phyloP scores from a whole-genome alignment of 2,113 vertebrate species.

The Limnothrissa miodon region DNA sequence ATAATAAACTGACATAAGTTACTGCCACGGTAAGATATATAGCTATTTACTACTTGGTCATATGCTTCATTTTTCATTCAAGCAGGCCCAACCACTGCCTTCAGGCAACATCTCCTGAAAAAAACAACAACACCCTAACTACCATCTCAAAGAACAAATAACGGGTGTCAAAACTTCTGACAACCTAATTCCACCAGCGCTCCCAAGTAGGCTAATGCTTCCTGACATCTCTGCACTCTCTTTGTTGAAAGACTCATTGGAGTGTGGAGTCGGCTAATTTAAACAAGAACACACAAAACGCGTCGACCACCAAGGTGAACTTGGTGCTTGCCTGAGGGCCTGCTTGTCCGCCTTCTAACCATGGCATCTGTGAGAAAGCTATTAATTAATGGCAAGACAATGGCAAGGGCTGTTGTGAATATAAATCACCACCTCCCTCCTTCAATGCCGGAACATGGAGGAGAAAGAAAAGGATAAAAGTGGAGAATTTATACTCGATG shows the following conservation, averaged over 20 bases:
- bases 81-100: slow-evolving; percentile 1
- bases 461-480: not conserved
- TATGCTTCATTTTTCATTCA: not conserved
- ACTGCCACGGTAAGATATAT: not conserved
- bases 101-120: slow-evolving; percentile 16
- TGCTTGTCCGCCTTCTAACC: slow-evolving; percentile 31
- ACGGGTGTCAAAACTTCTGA: slow-evolving; percentile 12
- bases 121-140: not conserved
- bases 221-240: not conserved
- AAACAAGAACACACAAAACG: slow-evolving; percentile 18
- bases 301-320: slow-evolving; percentile 26
- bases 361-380: slow-evolving; percentile 26
- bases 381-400: slow-evolving; percentile 33
- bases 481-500: not conserved
- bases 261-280: slow-evolving; percentile 6
- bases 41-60: not conserved
- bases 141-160: slow-evolving; percentile 14
- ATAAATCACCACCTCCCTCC: not conserved
- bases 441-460: not conserved
- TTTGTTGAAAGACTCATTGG: not conserved
- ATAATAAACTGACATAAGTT: not conserved
- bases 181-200: not conserved
- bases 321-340: slow-evolving; percentile 28
- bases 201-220: slow-evolving; percentile 19
- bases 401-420: slow-evolving; percentile 18